Conservation (phyloP, 2,113 vertebrate species). For the Calidris pugnax region DNA sequence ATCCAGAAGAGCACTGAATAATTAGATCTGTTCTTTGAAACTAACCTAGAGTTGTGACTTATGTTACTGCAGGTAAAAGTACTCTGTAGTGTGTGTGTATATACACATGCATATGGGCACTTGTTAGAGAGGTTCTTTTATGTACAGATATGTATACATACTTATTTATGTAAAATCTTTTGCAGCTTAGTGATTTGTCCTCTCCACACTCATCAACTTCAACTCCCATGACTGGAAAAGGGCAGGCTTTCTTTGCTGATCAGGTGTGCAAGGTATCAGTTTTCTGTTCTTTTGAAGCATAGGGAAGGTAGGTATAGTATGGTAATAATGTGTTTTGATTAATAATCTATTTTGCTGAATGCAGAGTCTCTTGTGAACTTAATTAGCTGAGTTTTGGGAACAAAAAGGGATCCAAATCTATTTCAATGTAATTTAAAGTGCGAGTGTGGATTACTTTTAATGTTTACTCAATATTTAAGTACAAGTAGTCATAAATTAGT, state of each 20-base stretch:
- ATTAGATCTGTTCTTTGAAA: neutral
- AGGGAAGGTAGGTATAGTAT: neutral
- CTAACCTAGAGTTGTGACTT: neutral
- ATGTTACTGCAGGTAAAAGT: neutral
- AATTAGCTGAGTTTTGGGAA: neutral
- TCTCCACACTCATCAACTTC: constrained; percentile 78
- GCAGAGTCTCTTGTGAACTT: neutral
- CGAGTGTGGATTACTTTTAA: neutral
- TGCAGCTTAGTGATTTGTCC: constrained; percentile 75
- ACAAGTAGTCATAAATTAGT: neutral
- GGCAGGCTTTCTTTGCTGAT: constrained; percentile 76
- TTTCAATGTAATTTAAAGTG: neutral
- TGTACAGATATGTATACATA: neutral
- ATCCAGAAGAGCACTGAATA: neutral
- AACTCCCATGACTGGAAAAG: constrained; percentile 80
- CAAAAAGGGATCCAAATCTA: neutral
- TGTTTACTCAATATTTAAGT: neutral
- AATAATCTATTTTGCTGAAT: neutral
- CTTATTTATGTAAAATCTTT: constrained; percentile 1
- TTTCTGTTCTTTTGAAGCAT: neutral
- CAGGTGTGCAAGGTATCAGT: constrained; percentile 75
- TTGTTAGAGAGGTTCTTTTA: neutral
- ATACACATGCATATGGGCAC: neutral
- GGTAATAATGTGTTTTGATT: neutral
- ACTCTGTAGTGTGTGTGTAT: neutral